Evolutionary conservation across 2,797 vertebrate species (phyloP).

Genomic region (Etheostoma perlongum): DNA sequence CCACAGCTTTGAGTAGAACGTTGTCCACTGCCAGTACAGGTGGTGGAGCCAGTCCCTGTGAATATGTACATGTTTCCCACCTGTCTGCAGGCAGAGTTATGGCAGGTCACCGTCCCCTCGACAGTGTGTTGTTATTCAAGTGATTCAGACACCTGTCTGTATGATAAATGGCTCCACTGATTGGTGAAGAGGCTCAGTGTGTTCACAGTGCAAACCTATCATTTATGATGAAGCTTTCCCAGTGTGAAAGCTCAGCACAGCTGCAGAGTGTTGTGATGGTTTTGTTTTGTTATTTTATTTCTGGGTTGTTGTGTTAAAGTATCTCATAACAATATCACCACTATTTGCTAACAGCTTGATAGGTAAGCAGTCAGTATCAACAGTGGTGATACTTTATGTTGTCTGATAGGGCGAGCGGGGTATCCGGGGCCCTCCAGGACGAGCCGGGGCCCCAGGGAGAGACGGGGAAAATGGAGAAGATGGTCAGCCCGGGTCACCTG

Average conservation of each 20-base stretch:
- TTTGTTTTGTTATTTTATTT: not conserved
- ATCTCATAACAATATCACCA: not conserved
- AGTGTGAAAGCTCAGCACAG: not conserved
- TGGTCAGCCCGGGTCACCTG: slow-evolving; percentile 84
- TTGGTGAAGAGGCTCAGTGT: slow-evolving; percentile 5
- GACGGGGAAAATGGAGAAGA: slow-evolving; percentile 87
- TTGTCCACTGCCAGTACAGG: slow-evolving; percentile 23
- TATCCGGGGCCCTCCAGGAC: slow-evolving; percentile 82
- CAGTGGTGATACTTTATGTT: slow-evolving; percentile 16
- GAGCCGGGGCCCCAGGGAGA: slow-evolving; percentile 80
- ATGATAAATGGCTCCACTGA: slow-evolving; percentile 51
- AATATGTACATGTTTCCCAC: slow-evolving; percentile 32
- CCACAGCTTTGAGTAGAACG: not conserved
- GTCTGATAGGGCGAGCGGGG: slow-evolving; percentile 85
- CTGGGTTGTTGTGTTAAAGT: not conserved
- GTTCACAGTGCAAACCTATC: not conserved
- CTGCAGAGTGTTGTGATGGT: not conserved
- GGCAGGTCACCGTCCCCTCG: not conserved
- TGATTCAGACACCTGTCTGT: slow-evolving; percentile 23
- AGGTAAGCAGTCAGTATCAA: not conserved
- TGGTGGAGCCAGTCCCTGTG: slow-evolving; percentile 35
- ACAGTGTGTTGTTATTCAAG: slow-evolving; percentile 37
- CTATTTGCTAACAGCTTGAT: not conserved
- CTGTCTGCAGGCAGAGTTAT: slow-evolving; percentile 48
- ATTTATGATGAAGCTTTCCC: slow-evolving; percentile 16